Base-by-base conservation (phyloP, 1,140 invertebrate genomes). In the Bemisia tabaci region DNA sequence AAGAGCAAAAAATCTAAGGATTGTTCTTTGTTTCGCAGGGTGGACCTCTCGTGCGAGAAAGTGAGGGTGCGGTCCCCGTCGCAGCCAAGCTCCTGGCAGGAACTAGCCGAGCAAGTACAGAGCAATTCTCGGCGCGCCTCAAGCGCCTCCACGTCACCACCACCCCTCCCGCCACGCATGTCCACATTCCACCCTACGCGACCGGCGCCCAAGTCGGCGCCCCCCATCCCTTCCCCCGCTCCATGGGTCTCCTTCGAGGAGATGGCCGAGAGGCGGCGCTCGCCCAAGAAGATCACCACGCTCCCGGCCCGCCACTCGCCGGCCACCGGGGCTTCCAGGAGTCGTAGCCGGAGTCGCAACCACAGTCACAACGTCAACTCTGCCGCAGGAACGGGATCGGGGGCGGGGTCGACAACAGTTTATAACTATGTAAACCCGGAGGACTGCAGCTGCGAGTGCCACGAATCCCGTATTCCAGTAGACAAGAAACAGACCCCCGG, bases 231-330 rank as follows among this genome's bases (percentile, higher is more conserved):
- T 17, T 48, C 17, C 59, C 78, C 75, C 1, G 78, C 75, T 0
- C 84, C 85, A 64, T 93, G 90, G 90, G 88, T 93, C 26, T 89
- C 91, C 73, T 91, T 92, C 73, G 88, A 91, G 75, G 89, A 92
- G 71, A 85, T 91, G 64, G 89, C 90, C 0, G 89, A 92, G 75
- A 83, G 84, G 69, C 79, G 87, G 22, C 89, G 89, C 75, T 81
- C 85, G 62, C 87, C 90, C 12, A 89, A 89, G 76, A 80, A 87
- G 65, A 91, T 91, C 69, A 88, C 90, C 71, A 89, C 88, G 11
- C 81, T 92, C 70, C 88, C 89, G 2, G 77, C 77, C 69, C 67
- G 76, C 64, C 72, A 65, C 26, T 48, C 61, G n/a, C 63, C 26
- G 33, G 17, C 17, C 33, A 48, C 17, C 33, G 17, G 33, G 33